These are phyloP conservation scores for Castor canadensis DNA, from an alignment of 2,113 vertebrate genomes.

Conservation along the genomic window DNA sequence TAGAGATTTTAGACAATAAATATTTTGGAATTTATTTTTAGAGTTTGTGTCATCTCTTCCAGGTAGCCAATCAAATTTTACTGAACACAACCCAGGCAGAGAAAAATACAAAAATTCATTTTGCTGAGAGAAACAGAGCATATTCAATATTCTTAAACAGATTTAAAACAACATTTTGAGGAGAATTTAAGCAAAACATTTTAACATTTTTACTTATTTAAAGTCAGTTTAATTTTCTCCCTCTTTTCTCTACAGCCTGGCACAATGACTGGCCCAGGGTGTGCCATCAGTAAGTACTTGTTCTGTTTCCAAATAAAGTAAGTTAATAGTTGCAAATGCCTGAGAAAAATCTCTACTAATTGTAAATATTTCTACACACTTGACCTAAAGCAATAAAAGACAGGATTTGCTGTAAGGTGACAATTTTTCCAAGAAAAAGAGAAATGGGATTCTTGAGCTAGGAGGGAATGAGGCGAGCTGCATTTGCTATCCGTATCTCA, in stretches of 20 bases:
- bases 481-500: neutral
- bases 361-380: neutral
- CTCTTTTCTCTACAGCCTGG: neutral
- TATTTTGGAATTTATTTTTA: neutral
- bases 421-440: neutral
- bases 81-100: neutral
- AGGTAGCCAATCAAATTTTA: neutral
- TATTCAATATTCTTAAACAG: neutral
- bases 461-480: neutral
- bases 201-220: neutral
- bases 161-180: neutral
- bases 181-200: neutral
- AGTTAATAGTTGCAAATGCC: neutral
- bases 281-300: neutral
- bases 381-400: neutral
- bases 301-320: too few species aligned
- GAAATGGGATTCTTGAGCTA: neutral
- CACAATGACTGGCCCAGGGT: neutral
- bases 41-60: neutral
- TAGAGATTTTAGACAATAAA: neutral
- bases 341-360: neutral
- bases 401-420: neutral
- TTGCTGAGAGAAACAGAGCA: neutral
- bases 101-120: neutral
- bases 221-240: neutral